Evolutionary conservation across 2,113 vertebrate genomes (phyloP).

Genomic region (Empidonax traillii): DNA sequence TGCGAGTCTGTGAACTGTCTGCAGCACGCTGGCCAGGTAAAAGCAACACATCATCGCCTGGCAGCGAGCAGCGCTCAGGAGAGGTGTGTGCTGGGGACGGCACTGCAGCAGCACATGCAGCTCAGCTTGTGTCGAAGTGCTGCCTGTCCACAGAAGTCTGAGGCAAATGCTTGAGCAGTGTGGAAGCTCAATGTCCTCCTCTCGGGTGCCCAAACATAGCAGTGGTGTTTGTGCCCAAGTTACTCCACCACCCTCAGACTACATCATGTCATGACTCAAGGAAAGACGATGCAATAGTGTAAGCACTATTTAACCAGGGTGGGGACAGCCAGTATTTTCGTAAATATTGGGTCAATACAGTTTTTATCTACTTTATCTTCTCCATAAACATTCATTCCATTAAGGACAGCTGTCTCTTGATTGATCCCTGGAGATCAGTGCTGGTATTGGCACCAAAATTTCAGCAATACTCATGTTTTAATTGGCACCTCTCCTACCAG

Average conservation of each 20-base stretch:
- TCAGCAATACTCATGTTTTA: neutral
- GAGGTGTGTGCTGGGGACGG: accelerated
- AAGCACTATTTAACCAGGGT: slow-evolving; percentile 7
- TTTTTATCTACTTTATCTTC: slow-evolving; percentile 40
- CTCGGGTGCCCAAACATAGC: neutral
- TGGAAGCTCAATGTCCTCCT: neutral
- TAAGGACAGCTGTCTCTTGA: slow-evolving; percentile 19
- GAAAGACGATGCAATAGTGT: neutral
- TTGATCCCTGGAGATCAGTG: neutral
- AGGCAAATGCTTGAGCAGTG: neutral
- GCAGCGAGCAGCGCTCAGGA: neutral
- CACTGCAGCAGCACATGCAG: neutral
- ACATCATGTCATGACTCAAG: neutral
- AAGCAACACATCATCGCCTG: neutral
- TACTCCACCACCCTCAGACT: neutral
- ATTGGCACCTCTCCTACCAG: neutral
- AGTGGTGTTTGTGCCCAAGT: neutral
- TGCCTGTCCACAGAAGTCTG: neutral
- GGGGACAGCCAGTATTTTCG: neutral
- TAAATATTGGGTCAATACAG: neutral
- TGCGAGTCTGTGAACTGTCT: neutral
- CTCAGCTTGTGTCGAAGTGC: neutral
- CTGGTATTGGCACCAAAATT: slow-evolving; percentile 14
- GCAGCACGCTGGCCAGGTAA: neutral
- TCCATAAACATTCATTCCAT: neutral